Percentiles rank a stretch among this genome's conserved stretches.
These are phyloP conservation scores for Drosophila conformis DNA, from an alignment of 2,888 invertebrate genomes.

Conservation along the genomic window DNA sequence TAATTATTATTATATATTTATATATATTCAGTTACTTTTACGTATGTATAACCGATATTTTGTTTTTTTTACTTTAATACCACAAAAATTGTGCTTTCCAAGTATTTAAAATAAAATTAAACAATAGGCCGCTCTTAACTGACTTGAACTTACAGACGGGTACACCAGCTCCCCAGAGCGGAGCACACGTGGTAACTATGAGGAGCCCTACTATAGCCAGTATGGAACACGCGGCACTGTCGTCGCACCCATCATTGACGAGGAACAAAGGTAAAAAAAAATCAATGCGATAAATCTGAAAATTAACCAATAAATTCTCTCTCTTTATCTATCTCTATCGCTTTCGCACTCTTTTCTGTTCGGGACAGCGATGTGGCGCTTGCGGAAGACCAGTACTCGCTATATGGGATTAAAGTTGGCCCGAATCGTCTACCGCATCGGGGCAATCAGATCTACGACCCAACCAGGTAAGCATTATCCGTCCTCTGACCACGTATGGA, in stretches of 20 bases:
- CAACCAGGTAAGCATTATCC: conserved; percentile 81
- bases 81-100: conserved; percentile 3
- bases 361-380: conserved; percentile 88
- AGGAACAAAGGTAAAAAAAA: conserved; percentile 88
- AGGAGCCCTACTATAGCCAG: conserved; percentile 94
- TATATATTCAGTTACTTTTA: conserved; percentile 7
- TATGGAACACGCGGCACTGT: conserved; percentile 88
- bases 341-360: conserved; percentile 1
- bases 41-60: conserved; percentile 1
- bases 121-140: conserved; percentile 25
- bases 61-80: not conserved
- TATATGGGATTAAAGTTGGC: conserved; percentile 89
- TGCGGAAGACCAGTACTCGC: conserved; percentile 89
- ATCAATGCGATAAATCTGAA: not conserved
- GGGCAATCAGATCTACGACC: conserved; percentile 85
- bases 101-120: conserved; percentile 1
- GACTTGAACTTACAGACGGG: conserved; percentile 87
- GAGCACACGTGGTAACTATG: conserved; percentile 90
- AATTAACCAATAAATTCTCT: not conserved
- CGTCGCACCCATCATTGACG: conserved; percentile 96
- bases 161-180: conserved; percentile 96
- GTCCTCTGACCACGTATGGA: conserved; percentile 54
- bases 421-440: conserved; percentile 86
- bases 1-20: conserved; percentile 5
- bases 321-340: not conserved